Base-by-base conservation (phyloP, 64 coral and sea anemone species). In the Pocillopora verrucosa region DNA sequence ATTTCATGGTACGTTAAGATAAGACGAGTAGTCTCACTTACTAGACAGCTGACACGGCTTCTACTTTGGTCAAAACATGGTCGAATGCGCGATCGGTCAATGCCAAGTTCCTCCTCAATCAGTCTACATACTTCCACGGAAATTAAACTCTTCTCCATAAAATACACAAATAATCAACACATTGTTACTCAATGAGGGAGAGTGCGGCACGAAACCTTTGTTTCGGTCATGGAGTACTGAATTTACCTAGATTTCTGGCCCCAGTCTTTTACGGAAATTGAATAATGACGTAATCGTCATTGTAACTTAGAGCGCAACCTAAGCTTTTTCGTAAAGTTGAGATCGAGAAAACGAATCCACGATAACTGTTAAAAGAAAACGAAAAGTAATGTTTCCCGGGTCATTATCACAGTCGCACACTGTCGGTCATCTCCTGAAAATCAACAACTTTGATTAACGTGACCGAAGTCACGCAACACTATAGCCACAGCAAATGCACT, bases 31-130 rank as follows among this genome's bases (percentile, higher is more conserved):
- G 30, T 30, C 30, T 30, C 5, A 41, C 34, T 38, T 30, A 87
- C 90, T 83, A 92, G 73, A 87, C 83, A 92, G 56, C 78, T 72
- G 0, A 74, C 62, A 15, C 69, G 60, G 17, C 16, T 74, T 36
- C 57, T 72, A 87, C 83, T 78, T 45, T 86, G 62, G 13, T 77
- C 25, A 38, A 87, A 36, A 68, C 83, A 92, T 20, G 76, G 16
- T 36, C 63, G 59, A 65, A 87, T 36, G 16, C 73, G 62, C 20
- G 90, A 92, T 72, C 58, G 25, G 10, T 92, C 73, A 4, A 87
- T 72, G 3, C 63, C 83, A 34, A 92, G 77, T 51, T 68, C 63
- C 83, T 87, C 86, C 61, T 15, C 41, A 30, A 87, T 63, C 26
- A 92, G 41, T 11, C 16, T n/a, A 38, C 64, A 73, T 72, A 41